Evolutionary conservation across 2,888 invertebrate genomes (phyloP).

Genomic region (Anthoptus insignis): DNA sequence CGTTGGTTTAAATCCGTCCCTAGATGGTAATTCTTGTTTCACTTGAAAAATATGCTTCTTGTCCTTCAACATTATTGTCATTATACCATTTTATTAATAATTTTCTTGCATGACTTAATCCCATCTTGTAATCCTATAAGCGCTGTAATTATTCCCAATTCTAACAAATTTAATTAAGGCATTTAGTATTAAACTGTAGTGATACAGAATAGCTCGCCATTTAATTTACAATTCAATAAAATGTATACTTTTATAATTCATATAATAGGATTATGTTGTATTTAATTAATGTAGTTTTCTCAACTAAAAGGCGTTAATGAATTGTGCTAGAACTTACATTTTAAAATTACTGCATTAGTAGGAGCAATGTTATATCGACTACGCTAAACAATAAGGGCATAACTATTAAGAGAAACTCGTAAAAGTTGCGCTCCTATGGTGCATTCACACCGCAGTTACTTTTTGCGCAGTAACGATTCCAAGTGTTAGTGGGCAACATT

Average conservation of each 20-base stretch:
- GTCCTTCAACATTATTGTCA: no score
- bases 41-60: background rate
- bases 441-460: no score
- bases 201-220: constrained; percentile 27
- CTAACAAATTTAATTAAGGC: constrained; percentile 31
- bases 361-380: no score
- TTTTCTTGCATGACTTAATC: constrained; percentile 10
- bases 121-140: constrained; percentile 25
- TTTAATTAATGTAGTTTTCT: background rate
- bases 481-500: no score
- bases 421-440: no score
- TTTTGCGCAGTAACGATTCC: no score
- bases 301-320: background rate
- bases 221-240: constrained; percentile 18
- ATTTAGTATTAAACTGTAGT: constrained; percentile 27
- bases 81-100: constrained; percentile 4
- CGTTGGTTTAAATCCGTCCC: constrained; percentile 79
- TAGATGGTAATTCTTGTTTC: constrained; percentile 57
- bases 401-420: no score
- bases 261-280: background rate
- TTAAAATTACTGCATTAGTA: background rate
- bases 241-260: constrained; percentile 28
- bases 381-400: no score
- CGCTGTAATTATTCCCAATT: constrained; percentile 28
- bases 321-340: background rate